Conservation (phyloP, 1,140 invertebrate genomes). For the Drosophila lowei region DNA sequence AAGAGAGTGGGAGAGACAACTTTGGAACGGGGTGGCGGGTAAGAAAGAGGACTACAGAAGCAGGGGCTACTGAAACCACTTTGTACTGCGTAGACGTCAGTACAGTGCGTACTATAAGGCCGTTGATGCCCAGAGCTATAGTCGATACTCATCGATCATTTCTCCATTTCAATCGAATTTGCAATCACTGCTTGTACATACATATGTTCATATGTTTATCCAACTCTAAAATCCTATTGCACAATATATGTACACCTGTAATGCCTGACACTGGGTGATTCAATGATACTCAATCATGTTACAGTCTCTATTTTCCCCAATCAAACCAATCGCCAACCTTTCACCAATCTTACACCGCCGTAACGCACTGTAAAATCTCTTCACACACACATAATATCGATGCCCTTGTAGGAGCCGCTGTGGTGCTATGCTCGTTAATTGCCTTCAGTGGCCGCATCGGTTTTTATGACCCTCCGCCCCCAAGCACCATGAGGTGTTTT, state of each 20-base stretch:
- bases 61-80: constrained; percentile 20
- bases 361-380: constrained; percentile 31
- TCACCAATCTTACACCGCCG: neutral
- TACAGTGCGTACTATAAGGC: constrained; percentile 8
- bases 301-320: constrained; percentile 31
- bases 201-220: neutral
- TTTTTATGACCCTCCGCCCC: too few relatives aligned
- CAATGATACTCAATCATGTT: constrained; percentile 1
- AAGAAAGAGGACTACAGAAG: neutral
- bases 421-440: constrained; percentile 62
- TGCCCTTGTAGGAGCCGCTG: too few relatives aligned
- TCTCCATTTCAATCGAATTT: too few relatives aligned
- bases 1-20: neutral
- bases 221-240: neutral
- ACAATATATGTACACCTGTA: neutral
- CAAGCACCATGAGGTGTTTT: too few relatives aligned
- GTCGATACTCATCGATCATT: too few relatives aligned
- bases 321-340: too few relatives aligned
- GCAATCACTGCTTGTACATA: too few relatives aligned
- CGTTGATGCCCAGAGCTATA: too few relatives aligned
- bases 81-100: constrained; percentile 12
- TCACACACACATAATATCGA: neutral
- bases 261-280: neutral
- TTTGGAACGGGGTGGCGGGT: neutral
- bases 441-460: constrained; percentile 53